These are phyloP conservation scores for Notothenia rossii DNA, from an alignment of 2,113 vertebrate species.

Conservation along the genomic window DNA sequence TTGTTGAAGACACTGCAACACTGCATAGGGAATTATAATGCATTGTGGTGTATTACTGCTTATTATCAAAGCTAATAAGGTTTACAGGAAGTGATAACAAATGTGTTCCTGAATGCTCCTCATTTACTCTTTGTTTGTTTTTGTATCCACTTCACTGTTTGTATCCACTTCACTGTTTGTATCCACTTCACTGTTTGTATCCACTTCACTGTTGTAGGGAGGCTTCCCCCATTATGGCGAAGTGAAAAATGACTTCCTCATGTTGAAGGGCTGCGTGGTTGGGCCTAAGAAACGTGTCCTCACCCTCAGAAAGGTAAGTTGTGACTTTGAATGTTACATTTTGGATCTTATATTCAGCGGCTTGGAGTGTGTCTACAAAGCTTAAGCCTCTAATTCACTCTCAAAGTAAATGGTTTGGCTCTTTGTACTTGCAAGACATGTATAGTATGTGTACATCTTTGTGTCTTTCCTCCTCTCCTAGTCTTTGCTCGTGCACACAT, in stretches of 20 bases:
- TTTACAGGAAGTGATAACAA: too few relatives aligned
- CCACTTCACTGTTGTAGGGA: slow-evolving; percentile 80
- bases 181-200: too few relatives aligned
- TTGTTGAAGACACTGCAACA: slow-evolving; percentile 6
- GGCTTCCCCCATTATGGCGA: slow-evolving; percentile 96
- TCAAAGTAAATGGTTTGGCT: background rate
- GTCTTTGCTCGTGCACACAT: slow-evolving; percentile 94
- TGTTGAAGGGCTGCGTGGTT: slow-evolving; percentile 96
- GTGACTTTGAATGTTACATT: background rate
- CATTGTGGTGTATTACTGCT: background rate
- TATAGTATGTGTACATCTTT: background rate
- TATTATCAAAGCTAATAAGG: too few relatives aligned
- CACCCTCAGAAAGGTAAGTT: slow-evolving; percentile 92
- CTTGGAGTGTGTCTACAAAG: background rate
- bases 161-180: background rate
- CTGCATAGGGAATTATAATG: background rate
- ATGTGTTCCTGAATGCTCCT: background rate
- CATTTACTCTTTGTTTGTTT: background rate
- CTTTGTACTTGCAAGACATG: background rate
- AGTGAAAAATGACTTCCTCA: slow-evolving; percentile 96
- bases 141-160: too few relatives aligned
- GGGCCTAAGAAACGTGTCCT: slow-evolving; percentile 95
- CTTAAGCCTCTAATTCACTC: background rate
- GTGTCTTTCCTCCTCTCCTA: slow-evolving; percentile 48
- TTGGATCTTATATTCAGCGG: background rate